Conservation (phyloP, 2,888 invertebrate species). For the Hesperia comma region DNA sequence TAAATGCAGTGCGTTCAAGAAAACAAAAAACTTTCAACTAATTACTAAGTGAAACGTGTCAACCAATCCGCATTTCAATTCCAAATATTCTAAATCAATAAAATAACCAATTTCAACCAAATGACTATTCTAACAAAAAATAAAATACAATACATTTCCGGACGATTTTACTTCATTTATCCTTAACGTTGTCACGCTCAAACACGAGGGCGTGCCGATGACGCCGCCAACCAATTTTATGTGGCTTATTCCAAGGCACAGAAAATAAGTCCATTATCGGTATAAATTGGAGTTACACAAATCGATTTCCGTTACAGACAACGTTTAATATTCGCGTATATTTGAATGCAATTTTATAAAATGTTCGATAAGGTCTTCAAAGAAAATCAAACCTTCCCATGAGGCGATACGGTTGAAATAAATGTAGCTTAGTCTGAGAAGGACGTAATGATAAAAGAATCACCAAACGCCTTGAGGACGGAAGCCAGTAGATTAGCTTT, state of each 20-base stretch:
- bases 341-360: conserved; percentile 24
- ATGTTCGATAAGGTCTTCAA: background rate
- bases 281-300: conserved; percentile 17
- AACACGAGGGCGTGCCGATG: background rate
- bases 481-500: conserved; percentile 34
- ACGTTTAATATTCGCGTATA: conserved; percentile 23
- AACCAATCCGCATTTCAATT: too few species aligned
- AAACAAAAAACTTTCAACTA: too few species aligned
- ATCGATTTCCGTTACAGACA: conserved; percentile 14
- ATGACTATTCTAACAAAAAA: too few species aligned
- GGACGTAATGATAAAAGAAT: conserved; percentile 24
- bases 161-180: background rate
- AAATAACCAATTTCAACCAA: too few species aligned
- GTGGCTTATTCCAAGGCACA: background rate
- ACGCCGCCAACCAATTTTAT: background rate
- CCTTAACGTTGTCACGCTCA: background rate
- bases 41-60: too few species aligned
- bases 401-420: conserved; percentile 3
- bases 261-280: conserved; percentile 13
- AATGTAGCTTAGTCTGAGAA: background rate
- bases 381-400: background rate
- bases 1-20: too few species aligned
- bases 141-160: background rate
- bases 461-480: conserved; percentile 27
- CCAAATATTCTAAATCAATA: too few species aligned